Percentiles rank a stretch among this genome's conserved stretches.
Conservation (phyloP, 2,888 invertebrate species). For the Pherbina coryleti region DNA sequence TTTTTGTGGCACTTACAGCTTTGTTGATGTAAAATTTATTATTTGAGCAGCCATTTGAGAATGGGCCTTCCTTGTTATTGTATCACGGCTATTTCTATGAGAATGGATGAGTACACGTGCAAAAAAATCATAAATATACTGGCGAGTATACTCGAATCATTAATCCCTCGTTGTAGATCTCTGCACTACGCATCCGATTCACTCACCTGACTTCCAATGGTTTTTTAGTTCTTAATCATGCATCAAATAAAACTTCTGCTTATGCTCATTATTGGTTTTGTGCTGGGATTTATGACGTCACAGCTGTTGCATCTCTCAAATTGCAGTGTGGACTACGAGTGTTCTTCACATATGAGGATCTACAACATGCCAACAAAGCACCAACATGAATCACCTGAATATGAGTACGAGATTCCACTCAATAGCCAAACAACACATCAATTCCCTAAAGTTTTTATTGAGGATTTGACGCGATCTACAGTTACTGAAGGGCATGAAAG, state of each 20-base stretch:
- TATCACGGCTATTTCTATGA: too few species aligned
- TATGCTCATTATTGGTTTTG: slow-evolving; percentile 57
- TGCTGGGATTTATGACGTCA: slow-evolving; percentile 58
- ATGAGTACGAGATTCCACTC: background rate
- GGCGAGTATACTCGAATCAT: too few species aligned
- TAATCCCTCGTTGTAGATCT: too few species aligned
- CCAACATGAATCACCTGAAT: background rate
- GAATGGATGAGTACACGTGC: too few species aligned
- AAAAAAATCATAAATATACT: too few species aligned
- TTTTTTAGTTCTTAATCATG: background rate
- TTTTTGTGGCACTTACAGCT: too few species aligned
- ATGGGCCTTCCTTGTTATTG: too few species aligned
- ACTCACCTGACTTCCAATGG: background rate
- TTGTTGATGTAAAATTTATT: too few species aligned
- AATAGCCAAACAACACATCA: background rate
- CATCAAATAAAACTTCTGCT: slow-evolving; percentile 49
- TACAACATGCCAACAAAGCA: background rate
- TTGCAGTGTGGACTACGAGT: slow-evolving; percentile 27
- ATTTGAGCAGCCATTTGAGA: too few species aligned
- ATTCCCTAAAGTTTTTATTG: background rate
- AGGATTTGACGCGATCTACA: background rate
- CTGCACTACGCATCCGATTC: background rate
- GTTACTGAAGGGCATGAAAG: background rate
- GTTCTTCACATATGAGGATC: slow-evolving; percentile 1
- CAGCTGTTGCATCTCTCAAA: slow-evolving; percentile 53